Conservation (phyloP, 2,797 vertebrate genomes). For the Leuciscus waleckii region DNA sequence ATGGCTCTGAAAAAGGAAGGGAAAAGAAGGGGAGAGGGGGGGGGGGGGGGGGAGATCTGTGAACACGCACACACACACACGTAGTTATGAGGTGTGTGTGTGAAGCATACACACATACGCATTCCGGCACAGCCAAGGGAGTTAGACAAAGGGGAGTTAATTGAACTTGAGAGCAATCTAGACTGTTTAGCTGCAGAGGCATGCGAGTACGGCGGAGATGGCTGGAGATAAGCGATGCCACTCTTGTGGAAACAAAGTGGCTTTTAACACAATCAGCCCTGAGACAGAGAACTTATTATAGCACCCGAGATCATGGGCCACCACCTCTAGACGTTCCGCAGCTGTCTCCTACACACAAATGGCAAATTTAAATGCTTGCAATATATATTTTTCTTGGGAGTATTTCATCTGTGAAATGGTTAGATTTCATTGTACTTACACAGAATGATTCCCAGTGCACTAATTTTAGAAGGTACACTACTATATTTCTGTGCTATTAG, state of each 20-base stretch:
- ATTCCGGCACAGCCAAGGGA: constrained; percentile 42
- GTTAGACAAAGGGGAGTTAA: constrained; percentile 70
- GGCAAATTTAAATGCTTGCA: constrained; percentile 32
- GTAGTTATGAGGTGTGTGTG: constrained; percentile 43
- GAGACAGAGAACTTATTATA: constrained; percentile 62
- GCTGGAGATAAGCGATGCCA: constrained; percentile 71
- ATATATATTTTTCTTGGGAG: neutral
- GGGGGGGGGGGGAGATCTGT: neutral
- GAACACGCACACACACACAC: constrained; percentile 52
- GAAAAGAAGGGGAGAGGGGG: too few relatives aligned
- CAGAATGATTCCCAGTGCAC: neutral
- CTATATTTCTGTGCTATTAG: neutral
- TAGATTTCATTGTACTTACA: neutral
- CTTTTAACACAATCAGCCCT: constrained; percentile 61
- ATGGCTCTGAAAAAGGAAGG: too few relatives aligned
- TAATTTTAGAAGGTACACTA: neutral
- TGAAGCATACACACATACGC: constrained; percentile 51
- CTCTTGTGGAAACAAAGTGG: constrained; percentile 71
- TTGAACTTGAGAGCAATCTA: constrained; percentile 77
- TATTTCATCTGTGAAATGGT: constrained; percentile 14
- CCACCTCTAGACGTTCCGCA: constrained; percentile 40
- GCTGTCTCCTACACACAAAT: constrained; percentile 30
- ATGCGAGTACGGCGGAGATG: constrained; percentile 71
- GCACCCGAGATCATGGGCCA: constrained; percentile 46
- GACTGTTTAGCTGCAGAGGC: constrained; percentile 73